A percentile compares a stretch with the other conserved stretches of the same genome.
These are phyloP conservation scores for Acanthosepion lycidas DNA, from an alignment of 2,888 invertebrate species.

Conservation along the genomic window DNA sequence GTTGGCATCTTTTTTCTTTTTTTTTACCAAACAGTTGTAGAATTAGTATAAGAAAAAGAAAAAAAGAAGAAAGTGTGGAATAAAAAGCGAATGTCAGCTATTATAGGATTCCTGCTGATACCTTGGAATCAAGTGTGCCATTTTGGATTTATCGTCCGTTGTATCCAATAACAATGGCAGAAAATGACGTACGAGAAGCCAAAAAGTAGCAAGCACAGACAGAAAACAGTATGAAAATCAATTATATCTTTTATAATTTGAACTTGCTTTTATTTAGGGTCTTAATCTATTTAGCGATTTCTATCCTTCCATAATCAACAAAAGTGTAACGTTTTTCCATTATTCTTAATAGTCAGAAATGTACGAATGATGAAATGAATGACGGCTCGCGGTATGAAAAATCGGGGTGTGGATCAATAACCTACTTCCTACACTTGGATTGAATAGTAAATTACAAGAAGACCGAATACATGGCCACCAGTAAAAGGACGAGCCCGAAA, in stretches of 20 bases:
- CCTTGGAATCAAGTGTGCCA: neutral
- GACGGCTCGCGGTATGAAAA: too few species aligned
- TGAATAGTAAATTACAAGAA: too few species aligned
- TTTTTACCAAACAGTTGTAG: neutral
- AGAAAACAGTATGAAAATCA: neutral
- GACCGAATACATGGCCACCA: too few species aligned
- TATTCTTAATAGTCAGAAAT: too few species aligned
- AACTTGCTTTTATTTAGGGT: neutral
- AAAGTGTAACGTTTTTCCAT: too few species aligned
- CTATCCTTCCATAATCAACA: too few species aligned
- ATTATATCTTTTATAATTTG: neutral
- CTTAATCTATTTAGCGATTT: neutral
- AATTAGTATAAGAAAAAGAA: neutral
- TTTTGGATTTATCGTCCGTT: neutral
- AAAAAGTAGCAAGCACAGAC: neutral
- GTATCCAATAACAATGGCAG: neutral
- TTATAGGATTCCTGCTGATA: neutral
- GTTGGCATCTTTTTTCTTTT: neutral
- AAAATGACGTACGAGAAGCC: neutral
- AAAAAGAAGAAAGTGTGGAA: neutral
- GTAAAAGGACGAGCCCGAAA: too few species aligned
- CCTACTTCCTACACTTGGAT: too few species aligned
- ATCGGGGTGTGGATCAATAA: too few species aligned
- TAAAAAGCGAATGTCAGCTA: neutral
- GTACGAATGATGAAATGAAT: too few species aligned